Conservation (phyloP, 2,113 vertebrate genomes). For the Neodontobutis hainanensis region DNA sequence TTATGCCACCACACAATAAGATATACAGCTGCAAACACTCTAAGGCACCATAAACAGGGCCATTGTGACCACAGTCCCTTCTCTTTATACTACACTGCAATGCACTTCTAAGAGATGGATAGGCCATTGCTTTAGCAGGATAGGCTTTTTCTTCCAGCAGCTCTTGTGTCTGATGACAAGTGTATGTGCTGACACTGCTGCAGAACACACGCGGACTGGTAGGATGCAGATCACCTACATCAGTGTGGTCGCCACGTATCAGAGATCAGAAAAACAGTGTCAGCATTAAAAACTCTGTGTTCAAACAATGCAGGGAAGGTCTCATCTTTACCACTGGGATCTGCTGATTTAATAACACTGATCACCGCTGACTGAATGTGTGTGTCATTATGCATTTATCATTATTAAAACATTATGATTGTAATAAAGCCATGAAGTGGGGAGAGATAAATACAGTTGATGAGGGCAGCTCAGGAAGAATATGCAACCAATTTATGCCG, state of each 20-base stretch:
- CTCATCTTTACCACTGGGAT: no score
- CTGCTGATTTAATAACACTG: no score
- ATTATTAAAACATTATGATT: no score
- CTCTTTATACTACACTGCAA: slow-evolving; percentile 2
- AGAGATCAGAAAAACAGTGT: slow-evolving; percentile 28
- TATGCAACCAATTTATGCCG: slow-evolving; percentile 28
- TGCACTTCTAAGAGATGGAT: neutral
- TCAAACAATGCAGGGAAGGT: no score
- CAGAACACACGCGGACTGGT: neutral
- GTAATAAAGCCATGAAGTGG: no score
- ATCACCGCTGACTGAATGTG: no score
- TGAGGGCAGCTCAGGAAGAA: slow-evolving; percentile 12
- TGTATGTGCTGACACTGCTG: slow-evolving; percentile 7
- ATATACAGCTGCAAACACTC: neutral
- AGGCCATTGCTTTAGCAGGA: neutral
- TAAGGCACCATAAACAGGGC: neutral
- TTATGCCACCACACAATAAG: neutral
- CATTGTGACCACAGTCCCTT: neutral
- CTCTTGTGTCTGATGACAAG: neutral
- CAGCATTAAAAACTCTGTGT: slow-evolving; percentile 1
- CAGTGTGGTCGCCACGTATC: neutral
- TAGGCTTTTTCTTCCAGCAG: neutral
- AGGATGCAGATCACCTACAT: neutral
- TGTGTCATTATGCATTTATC: no score
- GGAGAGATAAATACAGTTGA: neutral